A percentile compares a stretch with the other conserved stretches of the same genome.
Conservation (phyloP, 2,113 vertebrate genomes). For the Solea senegalensis region DNA sequence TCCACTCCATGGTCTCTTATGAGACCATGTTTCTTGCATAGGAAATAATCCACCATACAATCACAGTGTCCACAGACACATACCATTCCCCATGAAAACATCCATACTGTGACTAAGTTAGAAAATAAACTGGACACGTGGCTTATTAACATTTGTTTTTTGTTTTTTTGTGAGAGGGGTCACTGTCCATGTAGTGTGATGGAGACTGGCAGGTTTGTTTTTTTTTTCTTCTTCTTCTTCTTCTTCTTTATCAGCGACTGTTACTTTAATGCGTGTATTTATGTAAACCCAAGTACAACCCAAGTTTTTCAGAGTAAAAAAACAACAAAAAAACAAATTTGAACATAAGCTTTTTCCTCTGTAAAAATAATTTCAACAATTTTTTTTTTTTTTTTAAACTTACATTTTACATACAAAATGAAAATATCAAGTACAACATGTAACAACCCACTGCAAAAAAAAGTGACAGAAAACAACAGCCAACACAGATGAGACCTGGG, state of each 20-base stretch:
- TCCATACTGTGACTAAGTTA: slow-evolving; percentile 3
- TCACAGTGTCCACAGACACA: slow-evolving; percentile 2
- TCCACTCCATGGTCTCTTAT: slow-evolving; percentile 8
- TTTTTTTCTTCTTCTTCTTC: neutral
- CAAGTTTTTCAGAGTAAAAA: slow-evolving; percentile 28
- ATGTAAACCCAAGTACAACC: slow-evolving; percentile 16
- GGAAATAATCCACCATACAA: slow-evolving; percentile 24
- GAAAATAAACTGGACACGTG: slow-evolving; percentile 27
- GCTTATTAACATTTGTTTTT: slow-evolving; percentile 8
- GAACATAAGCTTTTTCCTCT: slow-evolving; percentile 41
- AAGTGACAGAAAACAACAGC: slow-evolving; percentile 6
- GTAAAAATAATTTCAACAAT: slow-evolving; percentile 55
- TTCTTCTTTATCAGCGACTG: neutral
- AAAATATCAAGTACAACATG: slow-evolving; percentile 63
- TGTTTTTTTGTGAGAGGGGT: neutral
- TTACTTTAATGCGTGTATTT: slow-evolving; percentile 20
- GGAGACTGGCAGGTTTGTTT: slow-evolving; percentile 9
- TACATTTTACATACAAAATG: slow-evolving; percentile 42
- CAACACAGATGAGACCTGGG: slow-evolving; percentile 18
- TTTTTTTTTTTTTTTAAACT: neutral
- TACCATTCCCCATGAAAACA: neutral
- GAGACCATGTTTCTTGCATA: slow-evolving; percentile 32
- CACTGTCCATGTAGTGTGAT: slow-evolving; percentile 36
- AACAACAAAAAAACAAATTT: slow-evolving; percentile 21
- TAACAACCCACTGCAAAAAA: slow-evolving; percentile 48